A percentile compares a stretch with the other conserved stretches of the same genome.
phyloP scores from a whole-genome alignment of 2,797 vertebrate species.

The Spea hammondii region DNA sequence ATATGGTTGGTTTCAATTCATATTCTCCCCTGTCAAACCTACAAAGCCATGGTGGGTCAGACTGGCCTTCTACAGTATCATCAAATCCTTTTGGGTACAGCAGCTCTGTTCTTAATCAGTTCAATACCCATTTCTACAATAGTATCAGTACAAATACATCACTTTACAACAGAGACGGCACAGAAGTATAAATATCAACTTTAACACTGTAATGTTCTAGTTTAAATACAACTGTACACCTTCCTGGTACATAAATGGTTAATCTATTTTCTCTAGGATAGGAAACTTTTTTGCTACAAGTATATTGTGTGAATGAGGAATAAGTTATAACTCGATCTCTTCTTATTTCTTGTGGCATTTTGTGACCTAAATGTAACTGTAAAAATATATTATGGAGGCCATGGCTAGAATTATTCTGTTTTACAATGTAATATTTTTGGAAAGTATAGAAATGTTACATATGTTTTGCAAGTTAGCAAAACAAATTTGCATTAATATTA shows the following conservation, averaged over 20 bases:
- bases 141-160: slow-evolving; percentile 74
- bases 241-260: too few species aligned
- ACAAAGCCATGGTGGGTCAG: slow-evolving; percentile 64
- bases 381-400: too few species aligned
- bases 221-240: neutral
- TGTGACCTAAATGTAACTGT: too few species aligned
- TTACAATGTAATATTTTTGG: slow-evolving; percentile 5
- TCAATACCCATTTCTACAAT: slow-evolving; percentile 87
- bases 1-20: slow-evolving; percentile 71
- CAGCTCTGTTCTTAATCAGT: slow-evolving; percentile 84
- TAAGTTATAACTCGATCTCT: too few species aligned
- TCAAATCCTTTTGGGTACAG: slow-evolving; percentile 77
- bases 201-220: neutral
- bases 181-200: slow-evolving; percentile 78
- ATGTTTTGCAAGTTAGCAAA: slow-evolving; percentile 2
- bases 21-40: slow-evolving; percentile 76
- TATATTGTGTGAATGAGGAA: too few species aligned
- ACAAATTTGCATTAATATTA: neutral
- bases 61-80: slow-evolving; percentile 79
- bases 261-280: too few species aligned
- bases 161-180: slow-evolving; percentile 87
- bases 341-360: too few species aligned
- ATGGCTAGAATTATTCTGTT: too few species aligned
- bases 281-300: too few species aligned
- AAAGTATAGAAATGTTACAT: neutral